These are phyloP conservation scores for Oppia nitens DNA, from an alignment of 1,140 invertebrate genomes.

Conservation along the genomic window DNA sequence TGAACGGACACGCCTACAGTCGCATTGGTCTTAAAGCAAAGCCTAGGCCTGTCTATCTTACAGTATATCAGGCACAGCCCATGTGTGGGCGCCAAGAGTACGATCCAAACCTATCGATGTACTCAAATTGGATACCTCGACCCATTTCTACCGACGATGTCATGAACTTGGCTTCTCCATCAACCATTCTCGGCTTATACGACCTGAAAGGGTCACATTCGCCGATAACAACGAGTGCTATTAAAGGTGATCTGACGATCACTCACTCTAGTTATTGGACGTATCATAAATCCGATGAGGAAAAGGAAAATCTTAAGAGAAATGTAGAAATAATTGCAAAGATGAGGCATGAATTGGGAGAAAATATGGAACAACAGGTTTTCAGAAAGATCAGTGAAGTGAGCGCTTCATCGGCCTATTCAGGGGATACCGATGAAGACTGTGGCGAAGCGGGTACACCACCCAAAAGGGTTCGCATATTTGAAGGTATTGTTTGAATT, in stretches of 20 bases:
- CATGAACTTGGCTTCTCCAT: slow-evolving; percentile 16
- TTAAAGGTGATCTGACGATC: slow-evolving; percentile 10
- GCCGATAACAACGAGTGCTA: background rate
- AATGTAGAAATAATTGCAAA: background rate
- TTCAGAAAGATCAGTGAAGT: background rate
- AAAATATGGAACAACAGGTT: background rate
- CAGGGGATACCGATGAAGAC: background rate
- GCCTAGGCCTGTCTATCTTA: slow-evolving; percentile 77
- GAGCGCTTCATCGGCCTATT: background rate
- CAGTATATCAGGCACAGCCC: slow-evolving; percentile 71
- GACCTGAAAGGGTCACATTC: slow-evolving; percentile 14
- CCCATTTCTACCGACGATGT: slow-evolving; percentile 20
- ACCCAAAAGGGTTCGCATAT: slow-evolving; percentile 36
- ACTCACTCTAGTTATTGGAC: slow-evolving; percentile 23
- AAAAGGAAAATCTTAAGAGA: background rate
- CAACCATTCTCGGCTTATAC: slow-evolving; percentile 19
- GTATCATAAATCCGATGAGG: background rate
- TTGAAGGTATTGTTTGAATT: slow-evolving; percentile 38
- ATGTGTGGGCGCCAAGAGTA: slow-evolving; percentile 63
- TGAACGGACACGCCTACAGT: slow-evolving; percentile 81
- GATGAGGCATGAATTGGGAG: background rate
- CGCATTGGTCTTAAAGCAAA: slow-evolving; percentile 77
- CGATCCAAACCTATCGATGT: slow-evolving; percentile 84
- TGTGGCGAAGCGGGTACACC: background rate
- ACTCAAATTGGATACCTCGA: slow-evolving; percentile 76